A percentile compares a stretch with the other conserved stretches of the same genome.
Evolutionary conservation across 1,140 invertebrate species (phyloP).

Genomic region (Penaeus chinensis): DNA sequence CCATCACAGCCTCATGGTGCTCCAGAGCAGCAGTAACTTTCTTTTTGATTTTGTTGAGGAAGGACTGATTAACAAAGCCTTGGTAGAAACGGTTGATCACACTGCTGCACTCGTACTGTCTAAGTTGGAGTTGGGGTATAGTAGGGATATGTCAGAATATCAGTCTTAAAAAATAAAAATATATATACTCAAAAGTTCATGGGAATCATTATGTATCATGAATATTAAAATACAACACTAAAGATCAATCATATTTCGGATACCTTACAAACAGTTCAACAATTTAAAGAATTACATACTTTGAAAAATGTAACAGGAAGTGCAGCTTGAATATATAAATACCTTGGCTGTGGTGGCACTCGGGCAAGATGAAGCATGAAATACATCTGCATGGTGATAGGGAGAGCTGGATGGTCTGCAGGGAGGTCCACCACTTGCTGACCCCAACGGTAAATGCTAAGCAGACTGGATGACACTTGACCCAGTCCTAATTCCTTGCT

Average conservation of each 20-base stretch:
- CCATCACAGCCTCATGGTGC: constrained; percentile 67
- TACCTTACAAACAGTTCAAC: no score
- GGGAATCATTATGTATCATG: background rate
- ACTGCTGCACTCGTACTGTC: constrained; percentile 71
- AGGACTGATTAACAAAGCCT: constrained; percentile 76
- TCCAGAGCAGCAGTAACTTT: constrained; percentile 76
- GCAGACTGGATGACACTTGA: constrained; percentile 72
- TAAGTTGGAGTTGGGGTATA: constrained; percentile 59
- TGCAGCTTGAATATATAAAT: constrained; percentile 31
- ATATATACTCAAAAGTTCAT: constrained; percentile 38
- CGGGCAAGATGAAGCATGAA: constrained; percentile 80
- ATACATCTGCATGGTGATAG: constrained; percentile 84
- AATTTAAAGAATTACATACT: no score
- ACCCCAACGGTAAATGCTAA: constrained; percentile 83
- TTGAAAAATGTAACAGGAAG: no score
- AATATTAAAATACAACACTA: no score
- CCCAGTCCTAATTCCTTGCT: constrained; percentile 74
- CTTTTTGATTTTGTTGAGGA: constrained; percentile 81
- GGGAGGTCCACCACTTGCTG: constrained; percentile 81
- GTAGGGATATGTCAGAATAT: no score
- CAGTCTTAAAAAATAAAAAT: constrained; percentile 19
- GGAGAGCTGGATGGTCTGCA: constrained; percentile 78
- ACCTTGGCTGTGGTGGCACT: constrained; percentile 72
- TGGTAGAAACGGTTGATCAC: constrained; percentile 84
- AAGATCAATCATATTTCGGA: no score